phyloP scores from a whole-genome alignment of 2,113 vertebrate genomes.

The Pomatostomus ruficeps region DNA sequence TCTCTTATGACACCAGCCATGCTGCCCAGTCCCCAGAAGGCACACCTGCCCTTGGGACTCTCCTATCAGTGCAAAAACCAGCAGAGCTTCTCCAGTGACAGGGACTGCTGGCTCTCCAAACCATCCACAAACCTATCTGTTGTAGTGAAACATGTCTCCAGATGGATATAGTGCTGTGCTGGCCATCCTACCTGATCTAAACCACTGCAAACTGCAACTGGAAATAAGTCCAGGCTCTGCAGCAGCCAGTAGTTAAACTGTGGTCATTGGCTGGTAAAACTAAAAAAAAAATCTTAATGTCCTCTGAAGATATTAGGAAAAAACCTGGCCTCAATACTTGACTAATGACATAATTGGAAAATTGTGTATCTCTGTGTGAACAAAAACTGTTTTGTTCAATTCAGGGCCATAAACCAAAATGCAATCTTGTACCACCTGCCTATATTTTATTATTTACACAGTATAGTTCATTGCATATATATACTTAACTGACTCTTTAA shows the following conservation, averaged over 20 bases:
- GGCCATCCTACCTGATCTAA: not conserved
- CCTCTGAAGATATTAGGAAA: not conserved
- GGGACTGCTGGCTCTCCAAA: not conserved
- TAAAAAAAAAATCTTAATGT: not conserved
- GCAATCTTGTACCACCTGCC: not conserved
- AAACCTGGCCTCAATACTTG: not conserved
- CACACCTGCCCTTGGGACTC: not conserved
- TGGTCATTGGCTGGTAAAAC: not conserved
- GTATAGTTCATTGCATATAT: not conserved
- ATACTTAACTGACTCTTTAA: not conserved
- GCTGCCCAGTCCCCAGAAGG: not conserved
- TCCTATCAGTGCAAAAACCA: not conserved
- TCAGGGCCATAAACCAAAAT: not conserved
- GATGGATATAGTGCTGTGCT: not conserved
- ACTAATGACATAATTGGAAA: not conserved
- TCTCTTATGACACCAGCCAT: not conserved
- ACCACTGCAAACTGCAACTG: not conserved
- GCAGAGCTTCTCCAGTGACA: not conserved
- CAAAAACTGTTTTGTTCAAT: not conserved
- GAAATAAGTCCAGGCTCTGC: not conserved
- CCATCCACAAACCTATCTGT: fast-evolving
- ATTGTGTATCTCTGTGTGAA: not conserved
- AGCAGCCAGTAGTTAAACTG: not conserved
- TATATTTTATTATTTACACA: not conserved
- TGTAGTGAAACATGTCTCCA: not conserved